A percentile compares a stretch with the other conserved stretches of the same genome.
Evolutionary conservation across 2,888 invertebrate genomes (phyloP).

Genomic region (Drosophila tanythrix): DNA sequence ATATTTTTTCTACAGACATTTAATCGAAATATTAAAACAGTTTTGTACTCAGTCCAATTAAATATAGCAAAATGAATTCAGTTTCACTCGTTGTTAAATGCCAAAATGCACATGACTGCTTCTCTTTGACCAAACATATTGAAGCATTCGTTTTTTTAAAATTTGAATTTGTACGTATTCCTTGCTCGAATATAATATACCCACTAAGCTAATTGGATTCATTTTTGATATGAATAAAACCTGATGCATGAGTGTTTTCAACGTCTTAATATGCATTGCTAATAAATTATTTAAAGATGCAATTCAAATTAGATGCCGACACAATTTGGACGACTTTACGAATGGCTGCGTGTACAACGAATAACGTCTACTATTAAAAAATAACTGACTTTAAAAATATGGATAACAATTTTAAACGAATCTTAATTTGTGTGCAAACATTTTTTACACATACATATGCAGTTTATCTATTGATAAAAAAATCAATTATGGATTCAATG

Average conservation of each 20-base stretch:
- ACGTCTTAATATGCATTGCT: background rate
- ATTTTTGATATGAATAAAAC: background rate
- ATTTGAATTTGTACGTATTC: background rate
- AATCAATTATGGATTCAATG: background rate
- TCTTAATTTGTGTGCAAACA: background rate
- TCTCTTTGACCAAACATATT: slow-evolving; percentile 24
- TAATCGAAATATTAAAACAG: background rate
- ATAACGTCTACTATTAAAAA: slow-evolving; percentile 18
- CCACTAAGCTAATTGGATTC: background rate
- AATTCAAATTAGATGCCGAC: background rate
- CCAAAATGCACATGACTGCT: slow-evolving; percentile 48
- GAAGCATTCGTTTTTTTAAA: slow-evolving; percentile 19
- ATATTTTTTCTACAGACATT: background rate
- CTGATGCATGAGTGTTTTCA: background rate
- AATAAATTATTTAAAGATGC: background rate
- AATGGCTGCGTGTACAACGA: slow-evolving; percentile 1
- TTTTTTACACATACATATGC: background rate
- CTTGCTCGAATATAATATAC: slow-evolving; percentile 8
- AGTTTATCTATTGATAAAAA: background rate
- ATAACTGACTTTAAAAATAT: slow-evolving; percentile 38
- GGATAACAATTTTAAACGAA: slow-evolving; percentile 15
- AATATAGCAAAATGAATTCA: slow-evolving; percentile 65
- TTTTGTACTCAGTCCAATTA: slow-evolving; percentile 22
- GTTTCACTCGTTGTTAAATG: slow-evolving; percentile 69
- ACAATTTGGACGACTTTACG: slow-evolving; percentile 30